These are phyloP conservation scores for Syngnathus typhle DNA, from an alignment of 2,113 vertebrate species.

Conservation along the genomic window DNA sequence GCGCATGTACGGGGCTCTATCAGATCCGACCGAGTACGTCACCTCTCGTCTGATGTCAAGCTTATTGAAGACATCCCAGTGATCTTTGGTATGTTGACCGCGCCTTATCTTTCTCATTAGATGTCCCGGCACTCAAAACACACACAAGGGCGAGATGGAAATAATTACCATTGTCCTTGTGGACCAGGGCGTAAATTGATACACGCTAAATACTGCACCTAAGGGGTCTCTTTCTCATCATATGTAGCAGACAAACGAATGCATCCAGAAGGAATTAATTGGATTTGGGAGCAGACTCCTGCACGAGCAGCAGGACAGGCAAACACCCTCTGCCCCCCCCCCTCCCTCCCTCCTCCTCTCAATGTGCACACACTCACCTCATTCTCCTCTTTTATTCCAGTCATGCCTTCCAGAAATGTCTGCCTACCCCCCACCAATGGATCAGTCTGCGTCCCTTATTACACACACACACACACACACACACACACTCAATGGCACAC, in stretches of 20 bases:
- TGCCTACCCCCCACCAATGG: constrained; percentile 49
- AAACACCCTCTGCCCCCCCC: constrained; percentile 38
- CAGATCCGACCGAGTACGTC: no score
- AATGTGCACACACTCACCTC: constrained; percentile 34
- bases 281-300: constrained; percentile 68
- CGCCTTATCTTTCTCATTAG: constrained; percentile 58
- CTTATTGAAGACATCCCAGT: constrained; percentile 42
- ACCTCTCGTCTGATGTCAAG: constrained; percentile 26
- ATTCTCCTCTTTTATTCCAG: constrained; percentile 61
- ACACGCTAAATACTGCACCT: constrained; percentile 65
- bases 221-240: constrained; percentile 47
- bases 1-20: not conserved
- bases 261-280: constrained; percentile 73
- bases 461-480: constrained; percentile 26
- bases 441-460: constrained; percentile 60
- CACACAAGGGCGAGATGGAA: constrained; percentile 49
- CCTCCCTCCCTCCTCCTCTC: not conserved
- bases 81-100: constrained; percentile 43
- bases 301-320: constrained; percentile 63
- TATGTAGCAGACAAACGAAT: constrained; percentile 64
- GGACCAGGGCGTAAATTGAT: constrained; percentile 67
- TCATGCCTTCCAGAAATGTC: constrained; percentile 68
- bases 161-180: constrained; percentile 67
- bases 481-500: constrained; percentile 12
- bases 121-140: constrained; percentile 40